These are phyloP conservation scores for Laspeyria flexula DNA, from an alignment of 2,888 invertebrate species.

Conservation along the genomic window DNA sequence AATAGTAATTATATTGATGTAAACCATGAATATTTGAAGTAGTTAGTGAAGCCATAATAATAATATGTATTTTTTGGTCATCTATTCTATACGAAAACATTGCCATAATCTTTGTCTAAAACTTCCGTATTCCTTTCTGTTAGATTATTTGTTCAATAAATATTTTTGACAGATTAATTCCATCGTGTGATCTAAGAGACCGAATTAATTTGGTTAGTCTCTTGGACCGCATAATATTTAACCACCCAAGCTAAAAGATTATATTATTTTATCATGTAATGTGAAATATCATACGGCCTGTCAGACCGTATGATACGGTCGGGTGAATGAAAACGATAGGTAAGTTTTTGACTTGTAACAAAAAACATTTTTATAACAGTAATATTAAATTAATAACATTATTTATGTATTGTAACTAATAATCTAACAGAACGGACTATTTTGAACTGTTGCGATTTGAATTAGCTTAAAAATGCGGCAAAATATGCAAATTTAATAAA, in stretches of 20 bases:
- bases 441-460: slow-evolving; percentile 15
- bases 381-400: too few species aligned
- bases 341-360: too few species aligned
- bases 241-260: too few species aligned
- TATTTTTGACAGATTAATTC: background rate
- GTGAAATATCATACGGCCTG: too few species aligned
- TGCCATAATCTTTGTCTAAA: background rate
- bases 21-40: background rate
- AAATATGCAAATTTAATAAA: slow-evolving; percentile 11
- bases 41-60: background rate
- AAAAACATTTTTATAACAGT: too few species aligned
- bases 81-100: slow-evolving; percentile 1
- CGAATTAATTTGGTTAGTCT: too few species aligned
- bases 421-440: background rate
- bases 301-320: too few species aligned
- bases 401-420: background rate
- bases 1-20: background rate
- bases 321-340: too few species aligned
- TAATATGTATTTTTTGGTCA: slow-evolving; percentile 1
- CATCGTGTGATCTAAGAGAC: too few species aligned
- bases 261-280: too few species aligned
- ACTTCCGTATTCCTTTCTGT: background rate
- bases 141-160: background rate
- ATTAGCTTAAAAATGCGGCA: slow-evolving; percentile 6
- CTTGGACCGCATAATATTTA: too few species aligned